Percentiles rank a stretch among this genome's conserved stretches.
These are phyloP conservation scores for Yponomeuta sedellus DNA, from an alignment of 2,888 invertebrate species.

Conservation along the genomic window DNA sequence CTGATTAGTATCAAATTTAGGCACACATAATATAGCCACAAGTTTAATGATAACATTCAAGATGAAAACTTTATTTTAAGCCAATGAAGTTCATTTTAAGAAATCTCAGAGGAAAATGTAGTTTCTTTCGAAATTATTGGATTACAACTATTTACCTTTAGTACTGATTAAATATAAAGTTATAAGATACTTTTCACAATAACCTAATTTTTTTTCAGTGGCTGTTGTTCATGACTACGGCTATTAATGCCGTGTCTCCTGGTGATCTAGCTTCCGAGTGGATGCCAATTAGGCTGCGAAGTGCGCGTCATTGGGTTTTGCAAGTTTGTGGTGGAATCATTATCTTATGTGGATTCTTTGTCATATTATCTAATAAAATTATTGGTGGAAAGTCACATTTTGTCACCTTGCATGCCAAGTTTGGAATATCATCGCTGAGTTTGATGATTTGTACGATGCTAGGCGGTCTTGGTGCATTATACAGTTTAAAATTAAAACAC, in stretches of 20 bases:
- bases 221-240: conserved; percentile 65
- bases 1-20: too few species aligned
- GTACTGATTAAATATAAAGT: too few species aligned
- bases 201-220: conserved; percentile 47
- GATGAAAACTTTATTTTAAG: too few species aligned
- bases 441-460: conserved; percentile 56
- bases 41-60: too few species aligned
- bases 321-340: conserved; percentile 49
- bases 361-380: conserved; percentile 63
- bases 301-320: conserved; percentile 69
- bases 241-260: conserved; percentile 65
- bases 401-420: conserved; percentile 55
- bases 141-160: too few species aligned
- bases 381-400: conserved; percentile 51
- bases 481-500: conserved; percentile 61
- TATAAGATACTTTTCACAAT: too few species aligned
- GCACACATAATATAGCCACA: too few species aligned
- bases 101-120: too few species aligned
- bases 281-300: conserved; percentile 67
- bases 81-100: too few species aligned
- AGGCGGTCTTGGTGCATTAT: conserved; percentile 64
- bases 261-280: conserved; percentile 71
- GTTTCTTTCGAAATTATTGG: too few species aligned
- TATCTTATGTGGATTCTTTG: conserved; percentile 51
- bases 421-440: conserved; percentile 59